Conservation (phyloP, 2,113 vertebrate species). For the Xiphias gladius region DNA sequence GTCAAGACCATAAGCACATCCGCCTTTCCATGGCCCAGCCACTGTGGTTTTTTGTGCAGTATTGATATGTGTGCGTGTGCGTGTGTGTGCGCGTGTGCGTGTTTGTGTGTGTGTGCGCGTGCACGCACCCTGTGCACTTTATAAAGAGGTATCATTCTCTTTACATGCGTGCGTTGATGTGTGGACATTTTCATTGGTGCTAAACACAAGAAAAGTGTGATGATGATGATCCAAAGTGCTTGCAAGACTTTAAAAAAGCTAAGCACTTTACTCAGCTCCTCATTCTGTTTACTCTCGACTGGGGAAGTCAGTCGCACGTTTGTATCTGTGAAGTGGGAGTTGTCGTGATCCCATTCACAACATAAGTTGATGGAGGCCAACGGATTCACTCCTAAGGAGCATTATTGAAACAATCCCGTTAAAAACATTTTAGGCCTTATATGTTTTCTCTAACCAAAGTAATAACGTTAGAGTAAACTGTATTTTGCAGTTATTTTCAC, state of each 20-base stretch:
- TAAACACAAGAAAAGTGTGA: conserved; percentile 74
- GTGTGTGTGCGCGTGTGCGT: conserved; percentile 45
- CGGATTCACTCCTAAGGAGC: conserved; percentile 35
- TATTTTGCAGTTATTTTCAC: conserved; percentile 22
- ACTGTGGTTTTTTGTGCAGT: conserved; percentile 80
- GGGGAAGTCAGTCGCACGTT: conserved; percentile 28
- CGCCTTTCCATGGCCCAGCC: conserved; percentile 78
- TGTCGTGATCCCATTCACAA: conserved; percentile 30
- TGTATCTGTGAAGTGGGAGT: conserved; percentile 33
- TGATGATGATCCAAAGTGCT: conserved; percentile 78
- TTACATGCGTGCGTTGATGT: conserved; percentile 74
- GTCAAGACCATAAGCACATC: conserved; percentile 81
- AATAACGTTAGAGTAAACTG: conserved; percentile 10
- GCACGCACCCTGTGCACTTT: conserved; percentile 79
- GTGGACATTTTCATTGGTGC: conserved; percentile 83
- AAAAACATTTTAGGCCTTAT: conserved; percentile 12
- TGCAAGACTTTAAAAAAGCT: conserved; percentile 75
- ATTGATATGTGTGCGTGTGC: conserved; percentile 64
- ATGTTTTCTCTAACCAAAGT: conserved; percentile 61
- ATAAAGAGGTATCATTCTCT: conserved; percentile 73
- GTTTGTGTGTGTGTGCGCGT: conserved; percentile 33
- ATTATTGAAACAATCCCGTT: conserved; percentile 22
- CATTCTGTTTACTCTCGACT: conserved; percentile 53
- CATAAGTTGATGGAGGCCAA: neutral
- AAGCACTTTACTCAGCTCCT: conserved; percentile 77